Conservation (phyloP, 2,797 vertebrate genomes). For the Rhinoraja longicauda region DNA sequence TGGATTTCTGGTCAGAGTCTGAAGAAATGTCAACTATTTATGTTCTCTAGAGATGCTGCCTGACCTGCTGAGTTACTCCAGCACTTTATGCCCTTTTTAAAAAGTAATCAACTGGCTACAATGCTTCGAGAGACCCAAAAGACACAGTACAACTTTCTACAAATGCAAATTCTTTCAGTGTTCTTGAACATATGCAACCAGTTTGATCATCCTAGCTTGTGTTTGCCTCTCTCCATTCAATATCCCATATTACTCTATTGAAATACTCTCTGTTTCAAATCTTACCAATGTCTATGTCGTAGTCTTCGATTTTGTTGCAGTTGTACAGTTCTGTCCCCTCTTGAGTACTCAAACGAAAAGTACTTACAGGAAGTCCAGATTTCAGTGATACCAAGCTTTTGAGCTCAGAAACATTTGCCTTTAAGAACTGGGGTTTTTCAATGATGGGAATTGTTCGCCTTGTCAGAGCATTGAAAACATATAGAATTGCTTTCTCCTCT, state of each 20-base stretch:
- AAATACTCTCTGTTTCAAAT: neutral
- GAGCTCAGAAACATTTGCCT: conserved; percentile 54
- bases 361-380: conserved; percentile 59
- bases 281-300: conserved; percentile 56
- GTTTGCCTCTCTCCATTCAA: neutral
- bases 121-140: neutral
- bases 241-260: neutral
- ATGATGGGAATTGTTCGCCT: conserved; percentile 54
- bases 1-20: no score
- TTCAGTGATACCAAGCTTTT: conserved; percentile 56
- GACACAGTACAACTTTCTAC: neutral
- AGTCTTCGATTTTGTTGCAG: conserved; percentile 61
- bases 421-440: conserved; percentile 50
- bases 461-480: conserved; percentile 61
- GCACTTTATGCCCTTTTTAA: no score
- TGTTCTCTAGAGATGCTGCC: no score
- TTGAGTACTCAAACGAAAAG: conserved; percentile 60
- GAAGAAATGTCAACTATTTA: no score
- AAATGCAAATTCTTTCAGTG: neutral
- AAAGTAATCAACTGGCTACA: neutral
- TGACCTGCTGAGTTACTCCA: no score
- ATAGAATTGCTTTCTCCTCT: conserved; percentile 59
- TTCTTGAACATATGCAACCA: neutral
- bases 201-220: neutral
- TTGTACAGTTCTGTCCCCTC: conserved; percentile 60